Base-by-base conservation (phyloP, 2,888 invertebrate genomes). In the Amphimallon solstitiale region DNA sequence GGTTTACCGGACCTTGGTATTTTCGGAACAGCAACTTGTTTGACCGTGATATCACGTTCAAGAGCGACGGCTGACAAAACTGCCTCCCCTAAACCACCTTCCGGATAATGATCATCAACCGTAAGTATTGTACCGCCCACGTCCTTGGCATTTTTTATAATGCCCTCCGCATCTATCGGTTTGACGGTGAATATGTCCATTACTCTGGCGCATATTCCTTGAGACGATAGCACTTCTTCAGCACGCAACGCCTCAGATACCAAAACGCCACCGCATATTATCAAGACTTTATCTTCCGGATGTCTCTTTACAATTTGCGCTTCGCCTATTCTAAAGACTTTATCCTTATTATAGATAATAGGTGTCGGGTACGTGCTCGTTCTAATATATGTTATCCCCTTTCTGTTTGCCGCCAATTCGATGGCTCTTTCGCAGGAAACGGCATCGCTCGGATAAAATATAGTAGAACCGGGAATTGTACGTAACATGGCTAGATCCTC, bases 401-500 rank as follows among this genome's bases (percentile, higher is more conserved):
- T 87, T 0, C 92, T 94, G 81, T 95, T 95, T 72, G 97, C 97
- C 0, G 96, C 94, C 69, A 97, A 80, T 84, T 98, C 97, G 19
- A 94, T 92, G 0, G 97, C 93, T 64, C 95, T 87, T 83, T 98
- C 97, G 17, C 91, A 86, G 23, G 94, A 92, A 6, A 97, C 97
- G 0, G 95, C 97, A 83, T 98, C 98, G 35, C 91, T 85, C 34
- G 90, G 90, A 76, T 91, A 91, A 82, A 91, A 91, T 9, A 91
- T 85, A 1, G 88, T 88, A 68, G 87, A 85, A 68, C 90, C 90
- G 60, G 97, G 95, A 70, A 97, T 87, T 5, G 92, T 83, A 34
- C 97, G 88, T 89, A 98, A 98, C 86, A 98, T 87, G 0, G 95
- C 93, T 66, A 98, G 81, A 82, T 98, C 98, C 83, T 98, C 98